Base-by-base conservation (phyloP, 2,113 vertebrate species). In the Oncorhynchus mykiss region DNA sequence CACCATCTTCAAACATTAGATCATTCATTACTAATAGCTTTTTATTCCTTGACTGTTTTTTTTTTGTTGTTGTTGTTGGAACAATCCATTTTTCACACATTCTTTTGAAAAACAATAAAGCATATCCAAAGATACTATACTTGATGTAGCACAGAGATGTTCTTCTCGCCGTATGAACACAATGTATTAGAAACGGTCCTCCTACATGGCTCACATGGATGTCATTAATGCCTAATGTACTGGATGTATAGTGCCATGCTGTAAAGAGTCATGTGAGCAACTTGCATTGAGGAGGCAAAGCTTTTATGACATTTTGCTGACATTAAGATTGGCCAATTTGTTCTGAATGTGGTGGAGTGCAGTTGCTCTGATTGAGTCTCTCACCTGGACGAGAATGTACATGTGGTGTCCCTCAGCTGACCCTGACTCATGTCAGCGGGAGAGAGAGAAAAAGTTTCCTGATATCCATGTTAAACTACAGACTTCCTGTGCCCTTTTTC, bases 241-340 rank as follows among this genome's bases (percentile, higher is more conserved):
- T 85, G 84, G 86, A 91, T 87, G 86, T 91, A 90, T 90, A 90
- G 91, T 82, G 77, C 78, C 91, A 86, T 88, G 91, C 92, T 94
- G 93, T 85, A 91, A 84, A 78, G 87, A 88, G 86, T 88, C 78
- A 71, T 68, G 57, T 80, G 84, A 84, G 80, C 82, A 82, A 78
- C 74, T 82, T 89, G 79, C 85, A 84, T 80, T 66, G 84, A 91
- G 84, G 90, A 90, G 88, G 80, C 86, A 79, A 87, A 80, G 87
- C 92, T 92, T 92, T 93, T 92, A 92, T 92, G 93, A 93, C 93
- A 93, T 94, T 94, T 93, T 88, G 87, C 90, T 93, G 92, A 92
- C 93, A 93, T 92, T 92, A 92, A 93, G 92, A 93, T 93, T 93
- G 92, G 91, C 88, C 92, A 91, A 92, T 93, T 93, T 93, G 85